Percentiles rank a stretch among this genome's conserved stretches.
Evolutionary conservation across 2,888 invertebrate genomes (phyloP).

Genomic region (Apantesis nais): DNA sequence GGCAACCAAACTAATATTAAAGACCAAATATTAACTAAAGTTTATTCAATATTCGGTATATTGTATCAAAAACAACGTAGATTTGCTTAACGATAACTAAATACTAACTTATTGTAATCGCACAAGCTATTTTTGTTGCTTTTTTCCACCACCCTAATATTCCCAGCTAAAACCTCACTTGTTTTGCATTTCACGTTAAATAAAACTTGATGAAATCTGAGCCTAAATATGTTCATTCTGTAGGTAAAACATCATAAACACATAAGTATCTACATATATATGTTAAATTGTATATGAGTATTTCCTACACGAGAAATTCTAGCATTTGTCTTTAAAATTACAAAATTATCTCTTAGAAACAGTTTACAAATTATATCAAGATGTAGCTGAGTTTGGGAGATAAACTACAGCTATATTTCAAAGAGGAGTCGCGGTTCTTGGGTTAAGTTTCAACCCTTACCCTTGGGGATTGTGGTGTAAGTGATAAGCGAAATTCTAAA

Average conservation of each 20-base stretch:
- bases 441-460: conserved; percentile 56
- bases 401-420: conserved; percentile 64
- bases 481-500: neutral
- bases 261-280: neutral
- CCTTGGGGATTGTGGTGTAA: conserved; percentile 30
- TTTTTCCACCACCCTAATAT: too few relatives aligned
- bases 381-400: conserved; percentile 49
- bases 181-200: neutral
- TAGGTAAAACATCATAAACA: neutral
- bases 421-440: conserved; percentile 56
- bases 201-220: neutral
- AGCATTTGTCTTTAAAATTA: conserved; percentile 45
- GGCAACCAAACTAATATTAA: too few relatives aligned
- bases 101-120: too few relatives aligned
- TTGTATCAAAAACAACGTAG: too few relatives aligned
- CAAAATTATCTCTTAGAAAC: conserved; percentile 48
- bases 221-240: neutral
- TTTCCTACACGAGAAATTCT: conserved; percentile 15
- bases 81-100: too few relatives aligned
- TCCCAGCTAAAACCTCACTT: too few relatives aligned
- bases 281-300: neutral
- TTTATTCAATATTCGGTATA: too few relatives aligned
- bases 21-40: too few relatives aligned
- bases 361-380: conserved; percentile 60
- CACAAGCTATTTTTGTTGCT: too few relatives aligned